Evolutionary conservation across 2,113 vertebrate species (phyloP).

Genomic region (Poecile atricapillus): DNA sequence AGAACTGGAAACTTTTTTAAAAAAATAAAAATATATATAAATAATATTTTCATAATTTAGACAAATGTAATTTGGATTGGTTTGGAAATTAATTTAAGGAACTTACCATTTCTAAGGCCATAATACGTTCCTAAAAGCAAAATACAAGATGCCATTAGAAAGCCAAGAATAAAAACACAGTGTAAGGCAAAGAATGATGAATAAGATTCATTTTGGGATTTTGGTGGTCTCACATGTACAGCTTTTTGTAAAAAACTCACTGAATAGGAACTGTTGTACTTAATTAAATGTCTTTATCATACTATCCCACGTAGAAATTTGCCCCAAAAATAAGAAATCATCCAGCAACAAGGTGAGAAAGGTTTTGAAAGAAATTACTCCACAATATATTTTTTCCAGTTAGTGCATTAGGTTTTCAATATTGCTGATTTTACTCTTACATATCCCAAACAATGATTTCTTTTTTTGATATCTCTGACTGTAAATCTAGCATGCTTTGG

Average conservation of each 20-base stretch:
- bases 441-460: neutral
- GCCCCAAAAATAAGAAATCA: neutral
- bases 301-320: neutral
- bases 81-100: constrained; percentile 27
- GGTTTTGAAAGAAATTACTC: neutral
- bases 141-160: constrained; percentile 59
- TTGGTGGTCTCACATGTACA: neutral
- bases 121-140: constrained; percentile 76
- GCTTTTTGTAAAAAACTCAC: neutral
- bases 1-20: neutral
- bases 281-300: neutral
- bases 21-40: neutral
- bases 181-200: neutral
- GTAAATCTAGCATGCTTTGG: neutral
- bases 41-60: neutral
- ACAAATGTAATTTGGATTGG: neutral
- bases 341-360: neutral
- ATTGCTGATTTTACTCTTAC: neutral
- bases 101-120: constrained; percentile 78
- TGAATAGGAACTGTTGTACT: neutral
- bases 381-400: neutral
- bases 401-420: neutral
- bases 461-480: neutral
- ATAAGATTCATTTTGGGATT: neutral
- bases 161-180: neutral